A percentile compares a stretch with the other conserved stretches of the same genome.
phyloP scores from a whole-genome alignment of 2,113 vertebrate species.

The Thomomys bottae region DNA sequence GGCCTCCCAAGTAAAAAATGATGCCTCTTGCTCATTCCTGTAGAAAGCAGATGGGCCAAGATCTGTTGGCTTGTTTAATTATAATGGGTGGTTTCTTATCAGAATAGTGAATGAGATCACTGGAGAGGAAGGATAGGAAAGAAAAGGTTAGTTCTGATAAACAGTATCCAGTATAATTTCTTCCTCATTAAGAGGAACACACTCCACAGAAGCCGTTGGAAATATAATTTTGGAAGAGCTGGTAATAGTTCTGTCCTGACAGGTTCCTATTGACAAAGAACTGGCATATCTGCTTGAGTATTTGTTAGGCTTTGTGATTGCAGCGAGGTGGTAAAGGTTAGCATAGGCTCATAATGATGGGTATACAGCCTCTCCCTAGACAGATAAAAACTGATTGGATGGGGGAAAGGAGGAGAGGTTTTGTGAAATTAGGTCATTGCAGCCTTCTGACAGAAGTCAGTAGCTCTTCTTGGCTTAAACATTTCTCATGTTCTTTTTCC shows the following conservation, averaged over 20 bases:
- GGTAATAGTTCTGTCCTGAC: slow-evolving; percentile 25
- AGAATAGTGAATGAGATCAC: not conserved
- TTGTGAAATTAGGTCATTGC: slow-evolving; percentile 2
- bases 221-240: slow-evolving; percentile 49
- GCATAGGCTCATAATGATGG: not conserved
- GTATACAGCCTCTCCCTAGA: not conserved
- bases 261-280: slow-evolving; percentile 10
- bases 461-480: not conserved
- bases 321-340: not conserved
- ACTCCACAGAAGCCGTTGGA: slow-evolving; percentile 48
- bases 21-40: not conserved
- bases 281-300: not conserved
- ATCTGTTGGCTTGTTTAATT: not conserved
- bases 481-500: not conserved
- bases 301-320: not conserved
- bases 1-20: not conserved
- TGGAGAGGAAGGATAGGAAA: not conserved
- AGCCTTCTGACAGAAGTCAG: not conserved
- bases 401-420: no score
- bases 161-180: slow-evolving; percentile 32
- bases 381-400: not conserved
- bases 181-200: not conserved
- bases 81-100: not conserved
- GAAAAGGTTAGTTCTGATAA: slow-evolving; percentile 8
- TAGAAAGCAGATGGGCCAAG: not conserved